These are phyloP conservation scores for Apis dorsata DNA, from an alignment of 1,140 invertebrate genomes.

Conservation along the genomic window DNA sequence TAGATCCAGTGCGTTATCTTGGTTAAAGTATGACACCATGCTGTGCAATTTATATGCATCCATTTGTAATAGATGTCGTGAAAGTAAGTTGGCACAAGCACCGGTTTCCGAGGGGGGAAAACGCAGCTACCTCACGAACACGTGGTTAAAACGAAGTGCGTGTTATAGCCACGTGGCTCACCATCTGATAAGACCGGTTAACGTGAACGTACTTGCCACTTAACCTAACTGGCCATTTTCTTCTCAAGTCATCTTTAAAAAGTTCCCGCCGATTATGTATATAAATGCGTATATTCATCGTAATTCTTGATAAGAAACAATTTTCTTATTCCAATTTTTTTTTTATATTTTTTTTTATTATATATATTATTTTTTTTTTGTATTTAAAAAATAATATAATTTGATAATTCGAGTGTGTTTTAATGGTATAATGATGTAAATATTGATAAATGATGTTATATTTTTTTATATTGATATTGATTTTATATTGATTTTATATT, in stretches of 20 bases:
- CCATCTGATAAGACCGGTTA: slow-evolving; percentile 70
- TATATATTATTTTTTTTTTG: too few species aligned
- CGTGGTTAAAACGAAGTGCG: slow-evolving; percentile 64
- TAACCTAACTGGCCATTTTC: slow-evolving; percentile 46
- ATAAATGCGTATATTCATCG: background rate
- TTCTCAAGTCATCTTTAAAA: slow-evolving; percentile 29
- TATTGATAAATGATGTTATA: too few species aligned
- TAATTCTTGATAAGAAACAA: background rate
- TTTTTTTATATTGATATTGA: too few species aligned
- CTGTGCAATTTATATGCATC: slow-evolving; percentile 52
- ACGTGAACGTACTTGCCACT: slow-evolving; percentile 61
- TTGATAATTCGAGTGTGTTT: too few species aligned
- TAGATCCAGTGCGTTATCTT: slow-evolving; percentile 2
- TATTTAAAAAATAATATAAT: too few species aligned
- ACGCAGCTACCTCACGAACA: slow-evolving; percentile 59
- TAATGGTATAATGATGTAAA: too few species aligned
- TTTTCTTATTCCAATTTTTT: too few species aligned
- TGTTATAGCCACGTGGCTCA: slow-evolving; percentile 70
- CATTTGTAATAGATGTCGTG: slow-evolving; percentile 60
- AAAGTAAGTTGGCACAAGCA: slow-evolving; percentile 54
- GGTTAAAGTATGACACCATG: slow-evolving; percentile 44
- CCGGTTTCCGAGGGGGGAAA: slow-evolving; percentile 26
- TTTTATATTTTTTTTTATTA: background rate
- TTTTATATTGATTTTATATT: too few species aligned
- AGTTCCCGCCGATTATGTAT: background rate